Evolutionary conservation across 1,140 invertebrate species (phyloP).

Genomic region (Ephestia elutella): DNA sequence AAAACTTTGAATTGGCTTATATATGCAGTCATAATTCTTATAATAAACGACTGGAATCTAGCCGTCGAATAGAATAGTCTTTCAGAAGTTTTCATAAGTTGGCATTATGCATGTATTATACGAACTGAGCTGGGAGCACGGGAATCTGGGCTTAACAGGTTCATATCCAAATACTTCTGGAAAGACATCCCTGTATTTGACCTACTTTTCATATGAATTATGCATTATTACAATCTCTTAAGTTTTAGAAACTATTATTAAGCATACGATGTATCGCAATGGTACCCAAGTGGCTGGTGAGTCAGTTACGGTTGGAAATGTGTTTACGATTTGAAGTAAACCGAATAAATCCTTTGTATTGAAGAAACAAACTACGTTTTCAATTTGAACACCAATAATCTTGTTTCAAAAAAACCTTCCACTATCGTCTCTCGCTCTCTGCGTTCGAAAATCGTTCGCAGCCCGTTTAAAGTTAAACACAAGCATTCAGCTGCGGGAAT

Average conservation of each 20-base stretch:
- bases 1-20: no score
- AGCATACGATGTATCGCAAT: no score
- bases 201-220: neutral
- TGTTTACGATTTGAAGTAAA: neutral
- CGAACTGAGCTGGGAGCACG: neutral
- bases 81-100: conserved; percentile 38
- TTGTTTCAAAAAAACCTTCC: neutral
- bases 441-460: conserved; percentile 15
- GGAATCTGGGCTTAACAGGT: neutral
- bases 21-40: no score
- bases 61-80: conserved; percentile 8
- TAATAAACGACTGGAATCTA: neutral
- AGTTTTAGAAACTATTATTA: no score
- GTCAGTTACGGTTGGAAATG: no score
- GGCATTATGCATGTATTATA: conserved; percentile 23
- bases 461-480: conserved; percentile 18
- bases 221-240: neutral
- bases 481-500: conserved; percentile 9
- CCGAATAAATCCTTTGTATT: neutral
- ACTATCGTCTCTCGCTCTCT: neutral
- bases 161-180: neutral
- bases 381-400: neutral
- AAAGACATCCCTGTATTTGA: neutral
- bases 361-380: neutral
- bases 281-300: no score